These are phyloP conservation scores for Galemys pyrenaicus DNA, from an alignment of 2,113 vertebrate genomes.

Conservation along the genomic window DNA sequence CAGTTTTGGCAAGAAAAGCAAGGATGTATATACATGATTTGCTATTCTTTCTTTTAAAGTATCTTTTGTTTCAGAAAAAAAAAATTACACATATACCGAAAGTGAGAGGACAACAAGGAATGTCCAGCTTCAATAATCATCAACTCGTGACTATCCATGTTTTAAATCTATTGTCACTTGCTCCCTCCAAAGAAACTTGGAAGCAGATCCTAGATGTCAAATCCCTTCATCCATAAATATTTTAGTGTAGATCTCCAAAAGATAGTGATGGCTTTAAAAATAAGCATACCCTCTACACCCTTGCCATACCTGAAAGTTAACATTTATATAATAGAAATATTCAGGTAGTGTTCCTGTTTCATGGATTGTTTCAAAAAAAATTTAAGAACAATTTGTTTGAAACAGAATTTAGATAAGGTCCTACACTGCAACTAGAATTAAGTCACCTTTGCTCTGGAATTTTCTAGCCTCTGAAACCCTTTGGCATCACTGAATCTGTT, in stretches of 20 bases:
- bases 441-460: not conserved
- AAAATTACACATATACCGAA: not conserved
- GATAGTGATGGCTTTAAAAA: not conserved
- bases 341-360: not conserved
- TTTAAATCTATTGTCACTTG: not conserved
- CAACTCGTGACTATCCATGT: not conserved
- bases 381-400: not conserved
- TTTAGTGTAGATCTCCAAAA: not conserved
- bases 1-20: not conserved
- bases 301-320: not conserved
- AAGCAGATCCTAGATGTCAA: not conserved
- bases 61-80: not conserved
- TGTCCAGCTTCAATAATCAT: not conserved
- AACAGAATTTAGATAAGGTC: not conserved
- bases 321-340: not conserved
- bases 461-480: not conserved
- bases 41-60: not conserved
- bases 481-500: not conserved
- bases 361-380: not conserved
- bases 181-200: not conserved
- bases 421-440: not conserved
- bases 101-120: not conserved
- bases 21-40: not conserved
- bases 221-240: not conserved
- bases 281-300: not conserved